phyloP scores from a whole-genome alignment of 1,140 invertebrate genomes.

The Drosophila sproati region DNA sequence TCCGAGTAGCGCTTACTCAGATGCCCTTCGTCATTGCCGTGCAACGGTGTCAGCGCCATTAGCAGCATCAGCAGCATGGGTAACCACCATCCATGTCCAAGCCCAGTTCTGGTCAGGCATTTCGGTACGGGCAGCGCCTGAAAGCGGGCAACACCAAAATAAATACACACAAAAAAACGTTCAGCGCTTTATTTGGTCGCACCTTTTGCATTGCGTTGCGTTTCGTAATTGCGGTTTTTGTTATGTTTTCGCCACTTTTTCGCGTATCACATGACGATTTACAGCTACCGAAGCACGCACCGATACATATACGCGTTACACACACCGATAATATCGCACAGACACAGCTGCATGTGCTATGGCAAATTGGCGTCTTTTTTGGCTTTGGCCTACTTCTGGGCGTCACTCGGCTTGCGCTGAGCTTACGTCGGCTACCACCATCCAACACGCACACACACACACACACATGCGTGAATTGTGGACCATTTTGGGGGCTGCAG shows the following conservation, averaged over 20 bases:
- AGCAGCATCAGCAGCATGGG: slow-evolving; percentile 52
- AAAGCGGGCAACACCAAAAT: slow-evolving; percentile 31
- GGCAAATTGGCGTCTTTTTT: slow-evolving; percentile 41
- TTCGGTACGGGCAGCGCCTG: slow-evolving; percentile 38
- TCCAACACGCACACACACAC: slow-evolving; percentile 14
- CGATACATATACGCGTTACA: slow-evolving; percentile 1
- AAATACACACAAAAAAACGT: slow-evolving; percentile 6
- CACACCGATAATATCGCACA: slow-evolving; percentile 3
- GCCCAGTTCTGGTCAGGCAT: slow-evolving; percentile 13
- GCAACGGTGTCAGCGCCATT: slow-evolving; percentile 47
- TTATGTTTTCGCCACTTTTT: slow-evolving; percentile 45
- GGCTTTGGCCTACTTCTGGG: slow-evolving; percentile 55
- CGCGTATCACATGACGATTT: slow-evolving; percentile 47
- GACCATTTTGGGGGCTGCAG: slow-evolving; percentile 14
- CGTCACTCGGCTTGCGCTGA: slow-evolving; percentile 40
- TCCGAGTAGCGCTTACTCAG: slow-evolving; percentile 90
- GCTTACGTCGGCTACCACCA: slow-evolving; percentile 40
- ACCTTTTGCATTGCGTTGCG: slow-evolving; percentile 58
- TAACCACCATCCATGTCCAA: slow-evolving; percentile 18
- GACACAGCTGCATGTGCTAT: slow-evolving; percentile 39
- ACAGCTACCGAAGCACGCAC: slow-evolving; percentile 11
- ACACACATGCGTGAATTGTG: slow-evolving; percentile 1
- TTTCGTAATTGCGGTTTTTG: slow-evolving; percentile 37
- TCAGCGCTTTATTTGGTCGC: slow-evolving; percentile 13
- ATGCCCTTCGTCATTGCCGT: slow-evolving; percentile 84